Evolutionary conservation across 2,797 vertebrate genomes (phyloP), one percentile per base, ranked within the genome.

Genomic region (Scolopax rusticola): DNA sequence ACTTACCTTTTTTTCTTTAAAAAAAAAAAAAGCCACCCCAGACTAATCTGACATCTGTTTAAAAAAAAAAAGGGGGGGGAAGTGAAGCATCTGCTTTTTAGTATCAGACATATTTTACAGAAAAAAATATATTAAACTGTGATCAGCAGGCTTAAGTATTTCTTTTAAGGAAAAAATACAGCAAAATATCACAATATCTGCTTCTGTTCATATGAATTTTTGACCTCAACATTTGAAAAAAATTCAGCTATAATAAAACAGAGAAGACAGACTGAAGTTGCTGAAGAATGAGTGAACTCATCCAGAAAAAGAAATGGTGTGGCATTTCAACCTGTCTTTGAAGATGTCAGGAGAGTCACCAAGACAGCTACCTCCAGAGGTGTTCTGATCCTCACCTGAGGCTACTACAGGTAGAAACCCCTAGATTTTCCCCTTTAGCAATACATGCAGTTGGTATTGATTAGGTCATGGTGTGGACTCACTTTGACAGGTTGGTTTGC

Each of bases 1-100:
- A 97, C 93, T 83, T 96, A 94, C 60, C 95, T 97, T 95, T 88
- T 97, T 77, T 33, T 30, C 30, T 15, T 17, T 4, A 87, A 18
- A 85, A 87, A 93, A 93, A 36, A 76, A 40, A 43, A 64, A 64
- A 43, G 12, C 27, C 30, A 3, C 3, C 13, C 76, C 27, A 79
- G 32, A 63, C 20, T 47, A 67, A 60, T 60, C 59, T 60, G 20
- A n/a, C 14, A 13, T 36, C 6, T 43, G 2, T 28, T 40, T 21
- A 41, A 56, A 33, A 78, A 32, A 36, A 28, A 30, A 54, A 54
- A 6, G 10, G 15, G 3, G 27, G 15, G 15, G 9, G 28, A 16
- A 9, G 28, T 11, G 11, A 73, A 43, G 11, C 2, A 2, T 18
- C 32, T 79, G 67, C 71, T 85, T 86, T 92, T 65, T 47, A 83